Base-by-base conservation (phyloP, 2,888 invertebrate genomes). In the Lordiphosa fenestrarum region DNA sequence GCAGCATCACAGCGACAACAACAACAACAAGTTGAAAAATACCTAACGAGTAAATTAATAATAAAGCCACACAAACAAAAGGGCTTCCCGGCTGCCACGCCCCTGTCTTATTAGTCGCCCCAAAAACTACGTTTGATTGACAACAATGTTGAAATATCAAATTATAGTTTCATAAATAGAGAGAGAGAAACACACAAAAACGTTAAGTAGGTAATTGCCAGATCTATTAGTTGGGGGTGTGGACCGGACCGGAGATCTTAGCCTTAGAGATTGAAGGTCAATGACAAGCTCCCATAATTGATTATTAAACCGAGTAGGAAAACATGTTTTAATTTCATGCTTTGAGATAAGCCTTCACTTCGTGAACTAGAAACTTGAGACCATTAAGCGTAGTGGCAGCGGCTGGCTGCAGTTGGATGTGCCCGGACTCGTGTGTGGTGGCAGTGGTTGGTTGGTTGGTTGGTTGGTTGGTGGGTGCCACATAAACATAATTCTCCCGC, bases 61-160 rank as follows among this genome's bases (percentile, higher is more conserved):
- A 42, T 54, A 51, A 54, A 40, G 36, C 37, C 40, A 51, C 40
- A 60, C 66, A 67, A 53, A 59, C 52, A 30, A 68, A 65, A 74
- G 67, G 67, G 74, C 62, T 30, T 30, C 9, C 30, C 39, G 7
- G 19, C 38, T 36, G 53, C 55, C 62, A 64, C 65, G 62, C 62
- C 62, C 55, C 25, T 48, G 13, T 19, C 51, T 54, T 54, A 44
- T 44, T 51, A 60, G 50, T 67, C 53, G 37, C 46, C 36, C 50
- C 37, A 30, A 30, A 30, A 30, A 49, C 44, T 66, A 57, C 35
- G 30, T 68, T 55, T 83, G 86, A 83, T 84, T 85, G 83, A 85
- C 86, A 84, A 84, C 84, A 71, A 69, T 80, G 85, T 84, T 84
- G 84, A 84, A 83, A 85, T 85, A 81, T 85, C 62, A 85, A 81